A percentile compares a stretch with the other conserved stretches of the same genome.
These are phyloP conservation scores for Nephotettix cincticeps DNA, from an alignment of 1,140 invertebrate genomes.

Conservation along the genomic window DNA sequence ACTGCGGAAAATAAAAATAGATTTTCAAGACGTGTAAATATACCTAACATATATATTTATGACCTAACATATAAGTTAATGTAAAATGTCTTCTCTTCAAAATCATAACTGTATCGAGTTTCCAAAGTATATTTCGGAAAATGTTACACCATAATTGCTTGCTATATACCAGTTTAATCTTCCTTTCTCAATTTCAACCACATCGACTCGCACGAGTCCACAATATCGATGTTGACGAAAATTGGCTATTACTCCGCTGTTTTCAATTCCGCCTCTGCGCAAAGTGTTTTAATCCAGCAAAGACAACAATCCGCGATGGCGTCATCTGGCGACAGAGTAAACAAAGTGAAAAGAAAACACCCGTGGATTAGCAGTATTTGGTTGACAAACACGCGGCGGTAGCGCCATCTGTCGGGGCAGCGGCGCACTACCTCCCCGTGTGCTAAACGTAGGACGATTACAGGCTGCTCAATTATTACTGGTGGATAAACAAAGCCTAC, in stretches of 20 bases:
- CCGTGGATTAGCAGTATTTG: background rate
- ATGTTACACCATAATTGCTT: too few species aligned
- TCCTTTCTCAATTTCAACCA: too few species aligned
- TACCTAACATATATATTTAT: too few species aligned
- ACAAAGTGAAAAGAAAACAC: slow-evolving; percentile 5
- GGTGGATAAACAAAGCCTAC: slow-evolving; percentile 14
- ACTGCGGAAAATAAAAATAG: too few species aligned
- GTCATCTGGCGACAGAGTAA: background rate
- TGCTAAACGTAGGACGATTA: background rate
- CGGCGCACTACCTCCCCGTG: background rate
- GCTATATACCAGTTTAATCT: too few species aligned
- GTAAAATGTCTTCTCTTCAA: too few species aligned
- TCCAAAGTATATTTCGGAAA: too few species aligned
- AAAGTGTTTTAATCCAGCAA: slow-evolving; percentile 2
- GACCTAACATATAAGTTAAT: too few species aligned
- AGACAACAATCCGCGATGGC: background rate
- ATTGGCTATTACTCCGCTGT: background rate
- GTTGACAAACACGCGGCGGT: background rate
- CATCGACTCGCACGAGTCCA: too few species aligned
- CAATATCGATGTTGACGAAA: background rate
- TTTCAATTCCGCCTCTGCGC: background rate
- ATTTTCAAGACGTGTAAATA: too few species aligned
- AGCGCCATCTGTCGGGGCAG: too few species aligned
- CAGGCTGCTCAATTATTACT: slow-evolving; percentile 3
- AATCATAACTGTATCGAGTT: too few species aligned